phyloP scores from a whole-genome alignment of 1,140 invertebrate species.

The Daktulosphaira vitifoliae region DNA sequence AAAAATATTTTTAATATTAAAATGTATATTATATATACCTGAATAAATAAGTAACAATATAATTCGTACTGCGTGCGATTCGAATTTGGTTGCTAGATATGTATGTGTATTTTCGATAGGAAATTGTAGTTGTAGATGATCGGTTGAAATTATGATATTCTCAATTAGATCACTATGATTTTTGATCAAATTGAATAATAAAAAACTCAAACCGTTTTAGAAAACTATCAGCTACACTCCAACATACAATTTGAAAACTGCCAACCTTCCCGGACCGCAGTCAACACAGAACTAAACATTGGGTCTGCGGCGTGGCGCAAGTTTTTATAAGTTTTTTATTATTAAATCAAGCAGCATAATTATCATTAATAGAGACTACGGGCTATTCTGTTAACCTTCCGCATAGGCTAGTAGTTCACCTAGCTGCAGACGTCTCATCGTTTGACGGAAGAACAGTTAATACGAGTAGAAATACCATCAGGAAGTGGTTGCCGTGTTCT shows the following conservation, averaged over 20 bases:
- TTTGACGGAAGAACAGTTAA: not conserved
- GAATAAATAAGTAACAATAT: too few relatives aligned
- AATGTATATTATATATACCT: too few relatives aligned
- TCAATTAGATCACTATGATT: not conserved
- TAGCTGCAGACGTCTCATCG: not conserved
- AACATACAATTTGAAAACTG: constrained; percentile 13
- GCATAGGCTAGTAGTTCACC: not conserved
- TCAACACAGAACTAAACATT: constrained; percentile 27
- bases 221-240: not conserved
- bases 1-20: too few relatives aligned
- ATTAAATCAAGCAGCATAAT: not conserved
- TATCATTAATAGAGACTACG: not conserved
- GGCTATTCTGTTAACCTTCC: constrained; percentile 5
- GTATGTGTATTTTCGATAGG: not conserved
- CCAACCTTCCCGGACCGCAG: constrained; percentile 32
- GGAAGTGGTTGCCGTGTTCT: too few relatives aligned
- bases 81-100: too few relatives aligned
- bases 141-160: constrained; percentile 7
- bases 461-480: too few relatives aligned
- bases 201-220: not conserved
- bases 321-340: not conserved
- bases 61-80: too few relatives aligned
- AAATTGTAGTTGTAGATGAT: not conserved
- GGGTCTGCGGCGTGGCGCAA: not conserved
- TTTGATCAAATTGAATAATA: constrained; percentile 7